Evolutionary conservation across 2,797 vertebrate genomes (phyloP).

Genomic region (Eulemur rubriventer): DNA sequence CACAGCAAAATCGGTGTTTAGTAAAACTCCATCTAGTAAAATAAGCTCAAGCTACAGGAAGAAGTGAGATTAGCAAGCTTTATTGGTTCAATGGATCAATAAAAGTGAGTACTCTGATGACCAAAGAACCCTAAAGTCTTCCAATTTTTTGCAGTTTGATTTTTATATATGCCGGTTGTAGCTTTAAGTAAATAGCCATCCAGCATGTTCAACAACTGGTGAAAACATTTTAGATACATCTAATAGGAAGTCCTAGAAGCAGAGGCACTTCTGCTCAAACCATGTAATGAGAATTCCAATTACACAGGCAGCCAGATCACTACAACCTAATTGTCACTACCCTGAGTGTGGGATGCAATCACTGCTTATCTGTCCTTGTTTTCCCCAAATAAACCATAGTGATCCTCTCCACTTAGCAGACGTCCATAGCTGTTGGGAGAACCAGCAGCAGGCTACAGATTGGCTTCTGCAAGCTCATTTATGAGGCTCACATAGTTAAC

Average conservation of each 20-base stretch:
- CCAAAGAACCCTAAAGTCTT: not conserved
- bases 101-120: not conserved
- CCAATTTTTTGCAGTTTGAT: not conserved
- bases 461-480: not conserved
- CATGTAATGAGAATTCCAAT: not conserved
- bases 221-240: conserved; percentile 24
- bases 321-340: conserved; percentile 4
- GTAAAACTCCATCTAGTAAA: not conserved
- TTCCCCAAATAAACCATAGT: conserved; percentile 48
- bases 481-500: not conserved
- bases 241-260: not conserved
- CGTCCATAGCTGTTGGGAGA: not conserved
- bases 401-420: not conserved
- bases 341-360: not conserved
- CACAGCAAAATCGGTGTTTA: not conserved
- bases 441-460: not conserved
- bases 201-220: not conserved
- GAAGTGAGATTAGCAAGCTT: not conserved
- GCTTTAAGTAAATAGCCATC: not conserved
- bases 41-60: not conserved
- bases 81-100: not conserved
- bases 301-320: not conserved
- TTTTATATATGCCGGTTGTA: not conserved
- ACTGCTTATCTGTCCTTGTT: not conserved
- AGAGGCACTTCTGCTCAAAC: not conserved